Evolutionary conservation across 1,140 invertebrate genomes (phyloP), one percentile per base, ranked within the genome.

Genomic region (Brachionus angularis): DNA sequence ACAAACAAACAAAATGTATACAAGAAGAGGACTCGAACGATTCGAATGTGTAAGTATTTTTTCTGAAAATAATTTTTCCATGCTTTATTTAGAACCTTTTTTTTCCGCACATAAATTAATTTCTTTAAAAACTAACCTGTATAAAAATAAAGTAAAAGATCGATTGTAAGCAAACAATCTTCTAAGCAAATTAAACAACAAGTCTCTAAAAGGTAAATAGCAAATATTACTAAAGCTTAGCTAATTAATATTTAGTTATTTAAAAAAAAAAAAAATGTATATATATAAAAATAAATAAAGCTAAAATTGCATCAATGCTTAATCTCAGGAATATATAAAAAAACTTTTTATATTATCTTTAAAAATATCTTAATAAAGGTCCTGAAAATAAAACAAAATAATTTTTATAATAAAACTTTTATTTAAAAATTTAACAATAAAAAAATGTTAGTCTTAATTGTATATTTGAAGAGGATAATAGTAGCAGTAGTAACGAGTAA

Each of bases 401-500:
- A n/a, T n/a, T n/a, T n/a, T n/a, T n/a, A n/a, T n/a, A n/a, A n/a
- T n/a, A n/a, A n/a, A n/a, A n/a, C n/a, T n/a, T n/a, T n/a, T n/a
- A n/a, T n/a, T n/a, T n/a, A n/a, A n/a, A n/a, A n/a, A n/a, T n/a
- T n/a, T n/a, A n/a, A n/a, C n/a, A n/a, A n/a, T n/a, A n/a, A n/a
- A n/a, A n/a, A n/a, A n/a, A n/a, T n/a, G n/a, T n/a, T n/a, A n/a
- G n/a, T n/a, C 39, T 42, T 16, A 42, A 42, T 16, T 42, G 10
- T 10, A 16, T 42, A 27, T 23, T 67, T 16, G 36, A 67, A 25
- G 62, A 67, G 21, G 62, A 67, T 18, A 42, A 67, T 34, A 67
- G 18, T 67, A 25, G 39, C 25, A 67, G 47, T 29, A 50, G 36
- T 50, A 67, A 67, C 39, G 62, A 67, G 62, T 67, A 67, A 67